Evolutionary conservation across 1,140 invertebrate species (phyloP).

Genomic region (Lepidurus apus): DNA sequence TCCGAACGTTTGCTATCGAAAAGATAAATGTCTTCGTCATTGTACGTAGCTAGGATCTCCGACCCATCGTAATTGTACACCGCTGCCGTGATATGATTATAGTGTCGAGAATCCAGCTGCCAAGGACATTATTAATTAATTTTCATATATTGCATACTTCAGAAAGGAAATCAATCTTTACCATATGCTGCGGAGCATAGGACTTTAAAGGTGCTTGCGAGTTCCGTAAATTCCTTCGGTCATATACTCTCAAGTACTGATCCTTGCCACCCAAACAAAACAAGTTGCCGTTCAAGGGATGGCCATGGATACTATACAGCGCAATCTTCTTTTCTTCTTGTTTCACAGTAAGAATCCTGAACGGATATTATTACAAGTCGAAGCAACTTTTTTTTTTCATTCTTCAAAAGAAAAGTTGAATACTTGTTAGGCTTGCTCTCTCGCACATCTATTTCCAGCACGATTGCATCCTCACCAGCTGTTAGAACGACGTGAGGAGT

Average conservation of each 20-base stretch:
- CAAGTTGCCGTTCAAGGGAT: slow-evolving; percentile 70
- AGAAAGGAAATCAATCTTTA: slow-evolving; percentile 40
- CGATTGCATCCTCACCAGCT: slow-evolving; percentile 79
- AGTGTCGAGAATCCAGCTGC: slow-evolving; percentile 42
- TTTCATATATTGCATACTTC: background rate
- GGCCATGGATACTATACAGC: slow-evolving; percentile 77
- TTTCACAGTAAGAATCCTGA: slow-evolving; percentile 61
- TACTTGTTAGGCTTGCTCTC: slow-evolving; percentile 60
- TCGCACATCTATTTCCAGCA: slow-evolving; percentile 75
- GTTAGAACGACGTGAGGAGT: slow-evolving; percentile 73
- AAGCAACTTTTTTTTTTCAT: background rate
- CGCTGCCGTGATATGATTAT: slow-evolving; percentile 71
- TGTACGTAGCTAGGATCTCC: slow-evolving; percentile 86
- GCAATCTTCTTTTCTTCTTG: slow-evolving; percentile 56
- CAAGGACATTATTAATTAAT: slow-evolving; percentile 23
- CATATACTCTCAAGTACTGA: slow-evolving; percentile 58
- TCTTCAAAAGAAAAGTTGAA: slow-evolving; percentile 33
- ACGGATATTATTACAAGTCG: background rate
- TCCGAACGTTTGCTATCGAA: slow-evolving; percentile 64
- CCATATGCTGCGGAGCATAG: slow-evolving; percentile 54
- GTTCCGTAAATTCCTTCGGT: slow-evolving; percentile 55
- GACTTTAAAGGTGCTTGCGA: slow-evolving; percentile 48
- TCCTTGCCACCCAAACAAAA: slow-evolving; percentile 73
- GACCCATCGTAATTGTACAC: slow-evolving; percentile 86
- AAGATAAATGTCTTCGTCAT: slow-evolving; percentile 88